Evolutionary conservation across 1,140 invertebrate genomes (phyloP).

Genomic region (Pemphigus obesinymphae): DNA sequence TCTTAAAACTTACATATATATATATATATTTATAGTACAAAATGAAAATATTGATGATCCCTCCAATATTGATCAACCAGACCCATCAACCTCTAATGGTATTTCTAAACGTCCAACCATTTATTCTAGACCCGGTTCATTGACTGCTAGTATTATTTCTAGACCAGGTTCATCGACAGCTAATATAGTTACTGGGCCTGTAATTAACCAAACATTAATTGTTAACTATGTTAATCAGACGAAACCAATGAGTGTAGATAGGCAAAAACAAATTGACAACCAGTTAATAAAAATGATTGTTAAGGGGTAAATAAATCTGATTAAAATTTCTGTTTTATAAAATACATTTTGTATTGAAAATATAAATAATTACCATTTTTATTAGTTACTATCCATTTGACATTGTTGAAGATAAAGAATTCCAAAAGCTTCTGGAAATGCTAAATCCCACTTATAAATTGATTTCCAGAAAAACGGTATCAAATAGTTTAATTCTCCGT

Average conservation of each 20-base stretch:
- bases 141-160: too few relatives aligned
- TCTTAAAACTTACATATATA: too few relatives aligned
- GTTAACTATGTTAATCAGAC: not conserved
- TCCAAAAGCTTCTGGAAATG: conserved; percentile 44
- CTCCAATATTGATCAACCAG: too few relatives aligned
- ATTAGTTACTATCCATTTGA: not conserved
- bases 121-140: too few relatives aligned
- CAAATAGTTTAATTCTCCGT: conserved; percentile 43
- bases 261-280: not conserved
- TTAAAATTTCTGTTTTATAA: too few relatives aligned
- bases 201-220: too few relatives aligned
- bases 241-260: not conserved
- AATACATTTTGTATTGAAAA: not conserved
- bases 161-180: not conserved
- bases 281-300: conserved; percentile 1
- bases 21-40: too few relatives aligned
- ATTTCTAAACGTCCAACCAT: too few relatives aligned
- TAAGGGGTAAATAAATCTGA: not conserved
- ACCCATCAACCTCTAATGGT: too few relatives aligned
- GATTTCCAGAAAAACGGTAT: conserved; percentile 46
- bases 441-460: conserved; percentile 45
- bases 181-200: too few relatives aligned
- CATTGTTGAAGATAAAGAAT: conserved; percentile 21
- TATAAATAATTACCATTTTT: not conserved
- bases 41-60: too few relatives aligned